Evolutionary conservation across 2,797 vertebrate species (phyloP), one percentile per base, ranked within the genome.

Genomic region (Otolemur crassicaudatus): DNA sequence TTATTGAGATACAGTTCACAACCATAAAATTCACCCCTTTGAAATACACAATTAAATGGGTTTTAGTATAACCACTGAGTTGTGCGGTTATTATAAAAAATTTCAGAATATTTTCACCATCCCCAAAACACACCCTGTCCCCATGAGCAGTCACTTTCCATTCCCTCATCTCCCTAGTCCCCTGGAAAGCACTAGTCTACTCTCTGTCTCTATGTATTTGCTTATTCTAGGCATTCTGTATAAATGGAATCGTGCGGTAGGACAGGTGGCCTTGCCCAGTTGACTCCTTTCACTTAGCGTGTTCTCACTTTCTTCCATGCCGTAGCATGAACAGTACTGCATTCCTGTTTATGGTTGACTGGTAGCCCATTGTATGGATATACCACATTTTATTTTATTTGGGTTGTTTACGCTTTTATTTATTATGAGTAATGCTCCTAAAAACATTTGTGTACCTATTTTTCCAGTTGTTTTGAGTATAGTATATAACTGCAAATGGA

Each of bases 1-100:
- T 87, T 49, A 79, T 58, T 87, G 58, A 53, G 60, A 61, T 97
- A 43, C 75, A 46, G 46, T 76, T 81, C 5, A 85, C 11, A 75
- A 23, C 2, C 25, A 81, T 69, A 82, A 70, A 87, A 53, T 37
- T 70, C 16, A 79, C 29, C 31, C 20, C 20, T 87, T 87, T 77
- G 37, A 76, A 79, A 23, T 34, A 49, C 77, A 72, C 13, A 60
- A 17, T 70, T 76, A 61, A 77, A 2, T 86, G 31, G 2, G 49
- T 82, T 92, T 84, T 56, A 58, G 56, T 75, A 22, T 81, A 87
- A 53, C 65, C 7, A 75, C 17, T 79, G 65, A 69, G 20, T 69
- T 89, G 3, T 56, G 0, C 8, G 73, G 25, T 79, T 80, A 79
- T 53, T 60, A 70, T 77, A 17, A 83, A 86, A 80, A 93, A n/a